Evolutionary conservation across 1,140 invertebrate species (phyloP).

Genomic region (Cepaea nemoralis): DNA sequence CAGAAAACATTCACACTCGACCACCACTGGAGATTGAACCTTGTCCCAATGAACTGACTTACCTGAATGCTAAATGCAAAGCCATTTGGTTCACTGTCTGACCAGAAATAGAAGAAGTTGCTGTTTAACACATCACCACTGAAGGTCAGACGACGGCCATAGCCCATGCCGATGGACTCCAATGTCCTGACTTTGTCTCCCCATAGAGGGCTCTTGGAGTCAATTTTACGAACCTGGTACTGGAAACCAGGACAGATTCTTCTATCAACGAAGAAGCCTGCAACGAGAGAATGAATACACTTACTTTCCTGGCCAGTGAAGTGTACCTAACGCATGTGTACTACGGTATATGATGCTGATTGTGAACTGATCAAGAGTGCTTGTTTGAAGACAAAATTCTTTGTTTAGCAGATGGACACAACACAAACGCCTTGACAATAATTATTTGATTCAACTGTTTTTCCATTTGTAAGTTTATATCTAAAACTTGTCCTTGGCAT

Average conservation of each 20-base stretch:
- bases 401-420: too few species aligned
- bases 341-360: background rate
- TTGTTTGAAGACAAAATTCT: background rate
- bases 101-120: slow-evolving; percentile 81
- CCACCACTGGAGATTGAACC: too few species aligned
- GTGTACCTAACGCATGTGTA: background rate
- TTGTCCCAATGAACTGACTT: too few species aligned
- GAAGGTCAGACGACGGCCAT: slow-evolving; percentile 83
- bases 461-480: too few species aligned
- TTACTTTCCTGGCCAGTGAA: slow-evolving; percentile 19
- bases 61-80: slow-evolving; percentile 78
- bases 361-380: background rate
- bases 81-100: slow-evolving; percentile 83
- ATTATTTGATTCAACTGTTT: too few species aligned
- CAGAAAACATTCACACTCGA: too few species aligned
- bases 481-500: too few species aligned
- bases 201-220: slow-evolving; percentile 77
- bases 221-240: slow-evolving; percentile 79
- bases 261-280: slow-evolving; percentile 83
- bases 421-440: too few species aligned
- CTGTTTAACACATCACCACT: slow-evolving; percentile 77
- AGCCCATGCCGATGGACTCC: slow-evolving; percentile 81
- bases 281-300: slow-evolving; percentile 53
- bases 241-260: slow-evolving; percentile 81
- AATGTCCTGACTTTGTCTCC: slow-evolving; percentile 78